Percentiles rank a stretch among this genome's conserved stretches.
These are phyloP conservation scores for Casuarius casuarius DNA, from an alignment of 2,113 vertebrate species.

Conservation along the genomic window DNA sequence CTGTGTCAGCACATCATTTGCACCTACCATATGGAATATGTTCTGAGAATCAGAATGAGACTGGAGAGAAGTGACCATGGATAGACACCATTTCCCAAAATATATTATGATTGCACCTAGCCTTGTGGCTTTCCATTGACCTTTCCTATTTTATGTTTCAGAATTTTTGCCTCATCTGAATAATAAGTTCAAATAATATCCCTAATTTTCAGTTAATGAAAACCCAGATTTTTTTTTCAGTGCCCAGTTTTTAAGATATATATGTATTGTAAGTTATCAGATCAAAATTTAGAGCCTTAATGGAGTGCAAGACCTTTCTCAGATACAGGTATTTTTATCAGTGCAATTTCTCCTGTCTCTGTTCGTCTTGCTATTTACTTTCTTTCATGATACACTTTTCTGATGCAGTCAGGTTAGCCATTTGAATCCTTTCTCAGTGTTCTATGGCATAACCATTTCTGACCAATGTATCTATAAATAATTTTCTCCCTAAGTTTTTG, in stretches of 20 bases:
- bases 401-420: neutral
- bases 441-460: neutral
- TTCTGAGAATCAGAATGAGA: neutral
- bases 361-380: neutral
- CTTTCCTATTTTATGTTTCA: neutral
- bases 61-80: neutral
- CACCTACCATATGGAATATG: neutral
- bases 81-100: neutral
- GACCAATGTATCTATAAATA: neutral
- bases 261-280: neutral
- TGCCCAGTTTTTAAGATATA: neutral
- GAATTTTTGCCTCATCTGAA: neutral
- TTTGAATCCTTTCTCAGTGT: neutral
- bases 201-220: neutral
- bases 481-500: neutral
- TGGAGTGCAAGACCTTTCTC: neutral
- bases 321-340: neutral
- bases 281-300: neutral
- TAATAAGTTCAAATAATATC: neutral
- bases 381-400: neutral
- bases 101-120: neutral
- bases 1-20: fast-evolving
- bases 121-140: neutral
- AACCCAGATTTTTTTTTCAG: neutral
- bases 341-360: neutral